Conservation (phyloP, 2,888 invertebrate genomes). For the Tipula helvola region DNA sequence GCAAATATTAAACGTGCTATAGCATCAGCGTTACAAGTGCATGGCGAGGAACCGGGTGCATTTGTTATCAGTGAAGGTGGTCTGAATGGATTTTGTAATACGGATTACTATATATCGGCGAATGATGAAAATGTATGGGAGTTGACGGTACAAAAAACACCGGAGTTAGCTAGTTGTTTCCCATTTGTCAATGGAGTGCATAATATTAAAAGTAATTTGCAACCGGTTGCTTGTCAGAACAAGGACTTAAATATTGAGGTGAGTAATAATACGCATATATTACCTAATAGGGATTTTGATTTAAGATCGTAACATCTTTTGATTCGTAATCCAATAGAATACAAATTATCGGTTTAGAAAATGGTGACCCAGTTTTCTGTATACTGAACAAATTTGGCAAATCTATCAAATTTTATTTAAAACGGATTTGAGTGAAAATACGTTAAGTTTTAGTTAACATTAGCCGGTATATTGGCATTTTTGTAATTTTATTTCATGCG, state of each 20-base stretch:
- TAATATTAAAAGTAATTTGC: slow-evolving; percentile 33
- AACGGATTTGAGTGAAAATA: too few species aligned
- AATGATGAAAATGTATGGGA: slow-evolving; percentile 29
- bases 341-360: too few species aligned
- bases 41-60: slow-evolving; percentile 34
- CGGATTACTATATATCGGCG: slow-evolving; percentile 36
- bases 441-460: too few species aligned
- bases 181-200: slow-evolving; percentile 33
- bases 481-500: too few species aligned
- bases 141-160: slow-evolving; percentile 28
- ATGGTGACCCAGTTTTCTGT: too few species aligned
- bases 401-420: too few species aligned
- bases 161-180: slow-evolving; percentile 31
- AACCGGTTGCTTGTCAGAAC: slow-evolving; percentile 29
- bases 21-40: slow-evolving; percentile 50
- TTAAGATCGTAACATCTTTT: not conserved
- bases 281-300: not conserved
- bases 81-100: slow-evolving; percentile 42
- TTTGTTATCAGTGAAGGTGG: slow-evolving; percentile 38
- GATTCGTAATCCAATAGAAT: too few species aligned
- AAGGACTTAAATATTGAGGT: slow-evolving; percentile 28
- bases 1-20: slow-evolving; percentile 55
- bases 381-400: too few species aligned
- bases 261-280: not conserved
- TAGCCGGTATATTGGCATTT: too few species aligned